phyloP scores from a whole-genome alignment of 1,140 invertebrate species.

The Orius insidiosus region DNA sequence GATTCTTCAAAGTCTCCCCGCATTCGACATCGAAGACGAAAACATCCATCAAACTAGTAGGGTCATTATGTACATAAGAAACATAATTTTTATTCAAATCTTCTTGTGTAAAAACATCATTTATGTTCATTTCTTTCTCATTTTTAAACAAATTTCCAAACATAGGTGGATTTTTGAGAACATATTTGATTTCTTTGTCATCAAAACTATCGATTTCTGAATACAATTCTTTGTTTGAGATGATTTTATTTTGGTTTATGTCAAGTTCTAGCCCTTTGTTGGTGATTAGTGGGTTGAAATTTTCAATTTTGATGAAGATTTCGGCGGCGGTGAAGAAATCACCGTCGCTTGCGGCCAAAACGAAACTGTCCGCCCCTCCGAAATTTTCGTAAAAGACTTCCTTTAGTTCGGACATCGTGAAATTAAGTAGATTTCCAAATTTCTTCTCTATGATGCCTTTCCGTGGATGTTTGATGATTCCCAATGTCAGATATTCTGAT shows the following conservation, averaged over 20 bases:
- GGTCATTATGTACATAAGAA: no score
- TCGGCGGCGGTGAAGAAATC: background rate
- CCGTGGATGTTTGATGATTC: background rate
- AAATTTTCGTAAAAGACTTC: conserved; percentile 9
- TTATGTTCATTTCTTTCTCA: no score
- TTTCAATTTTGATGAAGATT: background rate
- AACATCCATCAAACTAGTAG: no score
- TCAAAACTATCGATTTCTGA: background rate
- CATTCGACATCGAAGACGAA: no score
- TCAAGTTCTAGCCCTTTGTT: conserved; percentile 9
- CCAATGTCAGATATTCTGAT: background rate
- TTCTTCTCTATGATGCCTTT: conserved; percentile 5
- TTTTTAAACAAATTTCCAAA: no score
- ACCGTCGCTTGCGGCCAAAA: background rate
- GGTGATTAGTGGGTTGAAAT: background rate
- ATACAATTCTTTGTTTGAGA: conserved; percentile 3
- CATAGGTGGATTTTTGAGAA: no score
- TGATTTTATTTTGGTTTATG: background rate
- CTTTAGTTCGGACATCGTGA: background rate
- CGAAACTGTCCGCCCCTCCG: background rate
- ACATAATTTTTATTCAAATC: no score
- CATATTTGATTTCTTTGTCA: background rate
- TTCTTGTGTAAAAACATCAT: no score
- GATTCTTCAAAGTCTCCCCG: no score
- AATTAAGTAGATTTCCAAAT: conserved; percentile 4